Evolutionary conservation across 2,888 invertebrate species (phyloP).

Genomic region (Bombyx huttoni): DNA sequence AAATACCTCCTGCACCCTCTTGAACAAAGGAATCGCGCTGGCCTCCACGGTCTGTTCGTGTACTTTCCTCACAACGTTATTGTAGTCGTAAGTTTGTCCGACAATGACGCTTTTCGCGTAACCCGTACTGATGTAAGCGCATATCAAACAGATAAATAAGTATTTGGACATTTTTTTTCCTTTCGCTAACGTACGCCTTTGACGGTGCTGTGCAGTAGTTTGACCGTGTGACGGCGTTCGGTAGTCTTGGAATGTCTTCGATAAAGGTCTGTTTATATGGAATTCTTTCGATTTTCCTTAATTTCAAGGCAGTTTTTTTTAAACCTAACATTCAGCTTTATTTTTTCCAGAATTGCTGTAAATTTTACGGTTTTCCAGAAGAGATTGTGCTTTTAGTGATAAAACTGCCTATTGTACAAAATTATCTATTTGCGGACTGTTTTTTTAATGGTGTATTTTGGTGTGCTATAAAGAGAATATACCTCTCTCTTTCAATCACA

Average conservation of each 20-base stretch:
- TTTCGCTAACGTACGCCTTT: neutral
- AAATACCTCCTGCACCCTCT: conserved; percentile 34
- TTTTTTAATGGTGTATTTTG: no score
- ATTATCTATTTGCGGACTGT: no score
- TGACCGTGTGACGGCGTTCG: neutral
- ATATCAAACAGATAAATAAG: conserved; percentile 16
- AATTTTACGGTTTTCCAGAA: no score
- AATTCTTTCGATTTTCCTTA: neutral
- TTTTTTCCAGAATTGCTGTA: no score
- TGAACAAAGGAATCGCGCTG: conserved; percentile 30
- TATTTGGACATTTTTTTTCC: conserved; percentile 25
- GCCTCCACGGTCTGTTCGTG: conserved; percentile 30
- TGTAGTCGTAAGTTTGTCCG: conserved; percentile 37
- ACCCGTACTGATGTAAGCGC: conserved; percentile 18
- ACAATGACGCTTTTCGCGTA: conserved; percentile 36
- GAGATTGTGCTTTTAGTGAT: no score
- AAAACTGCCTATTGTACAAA: no score
- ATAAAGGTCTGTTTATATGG: conserved; percentile 7
- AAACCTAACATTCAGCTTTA: no score
- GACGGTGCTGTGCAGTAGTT: no score
- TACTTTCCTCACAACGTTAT: conserved; percentile 33
- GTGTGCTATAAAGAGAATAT: no score
- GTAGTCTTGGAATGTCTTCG: conserved; percentile 9
- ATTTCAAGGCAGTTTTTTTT: no score
- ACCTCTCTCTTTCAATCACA: no score